Base-by-base conservation (phyloP, 92 coral and sea anemone species). In the Paragorgia papillata region DNA sequence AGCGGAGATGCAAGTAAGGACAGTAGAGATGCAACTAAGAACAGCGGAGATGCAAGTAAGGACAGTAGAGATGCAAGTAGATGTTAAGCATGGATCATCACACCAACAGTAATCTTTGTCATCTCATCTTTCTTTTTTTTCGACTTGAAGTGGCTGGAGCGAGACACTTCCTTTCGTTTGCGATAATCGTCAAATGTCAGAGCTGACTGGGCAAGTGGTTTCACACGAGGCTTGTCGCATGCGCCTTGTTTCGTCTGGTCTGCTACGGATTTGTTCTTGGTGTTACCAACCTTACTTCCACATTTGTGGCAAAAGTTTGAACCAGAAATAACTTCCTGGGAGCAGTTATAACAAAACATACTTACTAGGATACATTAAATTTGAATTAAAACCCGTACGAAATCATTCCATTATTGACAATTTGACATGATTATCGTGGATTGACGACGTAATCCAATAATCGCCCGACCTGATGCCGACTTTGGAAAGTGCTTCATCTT, bases 281-380 rank as follows among this genome's bases (percentile, higher is more conserved):
- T 62, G 22, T 13, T 44, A 62, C 69, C 69, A 34, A 62, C 69
- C 41, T 62, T 41, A 62, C 69, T 31, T 62, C 69, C 69, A 62
- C 69, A 62, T 62, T 62, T 62, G 33, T 62, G 44, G 15, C 69
- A 62, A 62, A 62, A 28, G 44, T 34, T 62, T 29, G 69, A 62
- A 18, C 69, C 69, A 62, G n/a, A 31, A 31, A 62, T 62, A 15
- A 29, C 69, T 62, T 62, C 69, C 37, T 62, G 69, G 19, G 69
- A 28, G 61, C 69, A 62, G 69, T 62, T 62, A 62, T 62, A 33
- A 34, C 69, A 62, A 62, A 62, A 62, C 69, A 62, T 62, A 62
- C 2, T 62, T 1, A 62, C 69, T 30, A 39, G 39, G 43, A 61
- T 33, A 29, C 44, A 29, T 25, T n/a, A 62, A 37, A 12, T 37